These are phyloP conservation scores for Pelochelys cantorii DNA, from an alignment of 2,797 vertebrate genomes.

Conservation along the genomic window DNA sequence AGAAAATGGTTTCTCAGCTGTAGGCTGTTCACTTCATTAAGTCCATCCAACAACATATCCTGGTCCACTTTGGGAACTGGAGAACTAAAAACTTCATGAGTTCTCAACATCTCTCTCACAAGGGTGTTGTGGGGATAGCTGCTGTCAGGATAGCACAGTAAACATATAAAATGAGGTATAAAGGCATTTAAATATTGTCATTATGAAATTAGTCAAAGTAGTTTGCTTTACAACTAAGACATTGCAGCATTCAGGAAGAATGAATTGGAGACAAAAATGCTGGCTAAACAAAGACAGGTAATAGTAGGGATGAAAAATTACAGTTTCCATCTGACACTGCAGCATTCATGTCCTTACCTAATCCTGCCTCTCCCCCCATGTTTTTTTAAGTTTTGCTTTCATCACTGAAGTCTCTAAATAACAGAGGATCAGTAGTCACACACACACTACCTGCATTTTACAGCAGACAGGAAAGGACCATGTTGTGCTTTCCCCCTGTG, in stretches of 20 bases:
- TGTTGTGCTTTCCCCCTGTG: conserved; percentile 22
- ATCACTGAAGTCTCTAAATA: background rate
- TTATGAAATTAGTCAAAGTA: background rate
- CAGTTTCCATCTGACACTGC: background rate
- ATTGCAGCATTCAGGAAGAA: background rate
- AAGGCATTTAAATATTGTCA: background rate
- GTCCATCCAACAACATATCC: rapidly evolving
- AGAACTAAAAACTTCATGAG: background rate
- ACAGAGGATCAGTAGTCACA: background rate
- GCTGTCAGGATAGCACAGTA: background rate
- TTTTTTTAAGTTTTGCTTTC: background rate
- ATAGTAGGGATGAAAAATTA: background rate
- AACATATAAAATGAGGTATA: rapidly evolving
- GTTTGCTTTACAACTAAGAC: background rate
- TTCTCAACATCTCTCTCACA: background rate
- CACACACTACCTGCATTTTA: background rate
- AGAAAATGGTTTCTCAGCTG: background rate
- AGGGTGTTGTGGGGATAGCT: background rate
- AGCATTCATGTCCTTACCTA: background rate
- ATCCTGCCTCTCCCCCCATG: rapidly evolving
- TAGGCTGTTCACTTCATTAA: background rate
- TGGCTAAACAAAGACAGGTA: background rate
- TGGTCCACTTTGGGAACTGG: background rate
- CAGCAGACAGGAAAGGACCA: background rate
- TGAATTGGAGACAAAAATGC: background rate